Percentiles rank a stretch among this genome's conserved stretches.
phyloP scores from a whole-genome alignment of 2,797 vertebrate species.

The Tenualosa ilisha region DNA sequence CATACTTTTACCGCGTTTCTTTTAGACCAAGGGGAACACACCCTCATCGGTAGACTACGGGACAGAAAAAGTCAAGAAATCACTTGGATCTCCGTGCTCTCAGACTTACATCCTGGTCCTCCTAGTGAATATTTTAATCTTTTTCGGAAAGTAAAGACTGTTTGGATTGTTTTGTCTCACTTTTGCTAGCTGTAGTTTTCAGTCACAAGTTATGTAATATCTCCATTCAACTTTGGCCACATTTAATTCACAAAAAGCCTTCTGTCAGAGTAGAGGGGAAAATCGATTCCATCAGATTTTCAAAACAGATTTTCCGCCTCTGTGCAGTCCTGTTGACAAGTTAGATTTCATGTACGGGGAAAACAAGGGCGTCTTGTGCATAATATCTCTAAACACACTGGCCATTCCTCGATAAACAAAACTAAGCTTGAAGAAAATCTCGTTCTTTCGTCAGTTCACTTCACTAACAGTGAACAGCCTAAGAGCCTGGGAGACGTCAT shows the following conservation, averaged over 20 bases:
- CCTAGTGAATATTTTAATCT: background rate
- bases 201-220: conserved; percentile 12
- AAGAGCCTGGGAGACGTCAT: conserved; percentile 20
- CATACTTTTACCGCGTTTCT: conserved; percentile 12
- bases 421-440: background rate
- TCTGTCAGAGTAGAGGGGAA: background rate
- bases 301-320: conserved; percentile 5
- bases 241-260: conserved; percentile 23
- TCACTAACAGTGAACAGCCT: background rate
- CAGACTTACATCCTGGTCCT: conserved; percentile 4
- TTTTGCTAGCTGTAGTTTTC: background rate
- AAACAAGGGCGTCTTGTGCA: background rate
- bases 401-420: background rate
- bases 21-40: conserved; percentile 10
- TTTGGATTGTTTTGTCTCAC: conserved; percentile 16
- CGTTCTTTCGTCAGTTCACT: background rate
- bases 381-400: background rate
- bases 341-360: background rate
- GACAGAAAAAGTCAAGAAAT: background rate
- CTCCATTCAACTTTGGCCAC: conserved; percentile 24
- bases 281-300: conserved; percentile 9
- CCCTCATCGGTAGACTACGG: background rate
- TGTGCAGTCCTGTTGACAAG: conserved; percentile 1
- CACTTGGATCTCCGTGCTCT: conserved; percentile 21
- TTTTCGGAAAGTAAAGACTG: conserved; percentile 23